Evolutionary conservation across 2,888 invertebrate species (phyloP).

Genomic region (Tetropium fuscum): DNA sequence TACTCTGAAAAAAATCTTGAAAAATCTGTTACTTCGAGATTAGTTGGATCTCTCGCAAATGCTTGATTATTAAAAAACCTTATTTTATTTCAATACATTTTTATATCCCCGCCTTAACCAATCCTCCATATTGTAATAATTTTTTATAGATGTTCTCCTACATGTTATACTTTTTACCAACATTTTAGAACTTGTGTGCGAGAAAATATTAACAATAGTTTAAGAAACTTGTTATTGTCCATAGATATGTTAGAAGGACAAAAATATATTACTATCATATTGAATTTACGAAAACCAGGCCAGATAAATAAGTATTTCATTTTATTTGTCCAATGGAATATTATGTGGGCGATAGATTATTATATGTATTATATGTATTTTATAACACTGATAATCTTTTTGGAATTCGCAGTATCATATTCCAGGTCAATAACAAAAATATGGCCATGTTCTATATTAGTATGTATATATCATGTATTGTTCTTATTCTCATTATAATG

Average conservation of each 20-base stretch:
- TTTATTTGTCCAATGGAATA: slow-evolving; percentile 10
- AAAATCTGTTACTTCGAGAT: no score
- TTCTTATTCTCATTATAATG: slow-evolving; percentile 14
- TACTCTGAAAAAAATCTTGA: no score
- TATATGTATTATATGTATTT: slow-evolving; percentile 11
- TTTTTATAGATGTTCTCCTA: no score
- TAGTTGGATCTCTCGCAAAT: no score
- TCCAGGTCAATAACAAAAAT: slow-evolving; percentile 29
- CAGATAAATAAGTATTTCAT: slow-evolving; percentile 16
- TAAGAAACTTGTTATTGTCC: background rate
- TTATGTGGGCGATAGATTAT: slow-evolving; percentile 23
- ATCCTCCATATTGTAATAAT: no score
- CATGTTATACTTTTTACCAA: no score
- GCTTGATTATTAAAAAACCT: no score
- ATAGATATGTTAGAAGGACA: background rate
- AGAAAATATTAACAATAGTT: no score
- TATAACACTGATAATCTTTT: slow-evolving; percentile 18
- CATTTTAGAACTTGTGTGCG: no score
- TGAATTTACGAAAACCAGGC: slow-evolving; percentile 18
- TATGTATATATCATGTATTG: slow-evolving; percentile 18
- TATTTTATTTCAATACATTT: no score
- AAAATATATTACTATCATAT: background rate
- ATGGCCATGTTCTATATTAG: slow-evolving; percentile 29
- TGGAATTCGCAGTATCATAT: slow-evolving; percentile 12
- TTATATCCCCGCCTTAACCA: no score